Evolutionary conservation across 2,113 vertebrate species (phyloP), one percentile per base, ranked within the genome.

Genomic region (Syngnathoides biaculeatus): DNA sequence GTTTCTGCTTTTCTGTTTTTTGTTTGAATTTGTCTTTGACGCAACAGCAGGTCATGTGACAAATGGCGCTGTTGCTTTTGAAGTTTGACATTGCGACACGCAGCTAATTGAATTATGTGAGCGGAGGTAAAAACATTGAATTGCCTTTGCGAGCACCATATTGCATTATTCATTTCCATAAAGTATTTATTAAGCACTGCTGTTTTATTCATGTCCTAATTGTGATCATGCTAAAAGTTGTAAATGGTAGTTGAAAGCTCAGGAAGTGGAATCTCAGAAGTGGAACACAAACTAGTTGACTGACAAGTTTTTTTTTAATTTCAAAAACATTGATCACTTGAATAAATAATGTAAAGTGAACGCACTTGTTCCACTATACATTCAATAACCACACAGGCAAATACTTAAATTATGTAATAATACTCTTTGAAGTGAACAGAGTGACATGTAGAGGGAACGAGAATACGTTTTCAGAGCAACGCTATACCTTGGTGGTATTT

Each of bases 201-300:
- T 57, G 55, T 57, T 57, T 57, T 57, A 57, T 57, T 57, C 55
- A 57, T 57, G 14, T 57, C 30, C 15, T 27, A 57, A 30, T 57
- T 57, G 55, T 15, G 26, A 57, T 30, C 55, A 22, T 57, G 55
- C 26, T 57, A 26, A 26, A 30, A 17, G 55, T 17, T 57, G 55
- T 57, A 57, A 57, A 57, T 57, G 55, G 14, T 26, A 55, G 22
- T 24, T 55, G 52, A 7, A 55, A 55, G 52, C 22, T 57, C 55
- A 35, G 26, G 26, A 57, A 57, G 27, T 30, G 14, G 55, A 30
- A 57, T 30, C 55, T 26, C 15, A 14, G 26, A 57, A 8, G 55
- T 57, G 55, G 26, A 57, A 57, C 55, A 15, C 26, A 17, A 26
- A 57, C 14, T 22, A 7, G 5, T 52, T 57, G 7, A 48, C 45